Evolutionary conservation across 1,140 invertebrate species (phyloP), one percentile per base, ranked within the genome.

Genomic region (Nasonia longicornis): DNA sequence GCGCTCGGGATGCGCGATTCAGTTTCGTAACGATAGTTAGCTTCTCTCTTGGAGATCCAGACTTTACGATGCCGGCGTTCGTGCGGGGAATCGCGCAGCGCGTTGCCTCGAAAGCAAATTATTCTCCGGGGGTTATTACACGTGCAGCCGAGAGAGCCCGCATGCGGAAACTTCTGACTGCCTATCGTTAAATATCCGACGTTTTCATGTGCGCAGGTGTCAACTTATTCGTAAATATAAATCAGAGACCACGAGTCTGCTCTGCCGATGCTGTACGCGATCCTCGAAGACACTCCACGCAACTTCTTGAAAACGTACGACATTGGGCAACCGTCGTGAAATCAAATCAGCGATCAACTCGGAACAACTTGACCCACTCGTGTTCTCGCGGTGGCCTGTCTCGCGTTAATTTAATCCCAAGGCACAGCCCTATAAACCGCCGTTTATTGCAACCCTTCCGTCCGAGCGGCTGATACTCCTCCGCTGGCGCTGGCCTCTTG

Each of bases 351-450:
- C 52, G 52, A 58, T 58, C 26, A 70, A 35, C 26, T 70, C 69
- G 12, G 31, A 35, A 38, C 26, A 71, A 76, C 45, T 76, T 81
- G 73, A 76, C 79, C 73, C 73, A 76, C 58, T 84, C 80, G 77
- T 82, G 83, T 31, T 67, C 64, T 16, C 64, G 64, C 64, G 64
- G 12, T n/a, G 52, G 83, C 85, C 86, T 86, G 84, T 86, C 85
- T 88, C 86, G 86, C 86, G 85, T 88, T 90, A 89, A 90, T 90
- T 91, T 90, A 90, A 90, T 90, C 87, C 35, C 26, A 58, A 58
- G 88, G 88, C 89, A 31, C 83, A 87, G 86, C 85, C 86, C 86
- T 85, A 86, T 85, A 86, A 86, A 86, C 84, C 81, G 86, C 87
- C 84, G 84, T 84, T 86, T 83, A 85, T 86, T 86, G 85, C 80